phyloP scores from a whole-genome alignment of 2,113 vertebrate genomes.

The Trichechus manatus region DNA sequence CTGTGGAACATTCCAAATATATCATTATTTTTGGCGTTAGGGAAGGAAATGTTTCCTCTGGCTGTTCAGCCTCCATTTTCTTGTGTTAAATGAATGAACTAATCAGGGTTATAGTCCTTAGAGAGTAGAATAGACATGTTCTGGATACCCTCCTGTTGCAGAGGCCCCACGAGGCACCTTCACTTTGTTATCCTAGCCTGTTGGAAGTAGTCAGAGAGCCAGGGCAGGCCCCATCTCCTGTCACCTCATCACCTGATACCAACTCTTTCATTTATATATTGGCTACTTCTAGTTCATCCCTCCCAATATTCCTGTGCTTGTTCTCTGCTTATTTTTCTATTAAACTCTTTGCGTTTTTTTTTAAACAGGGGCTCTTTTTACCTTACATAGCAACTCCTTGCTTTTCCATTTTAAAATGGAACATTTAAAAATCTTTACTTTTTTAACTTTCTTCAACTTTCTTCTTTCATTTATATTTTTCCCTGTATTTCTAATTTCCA shows the following conservation, averaged over 20 bases:
- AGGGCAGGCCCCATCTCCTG: no score
- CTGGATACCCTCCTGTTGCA: not conserved
- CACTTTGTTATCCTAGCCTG: not conserved
- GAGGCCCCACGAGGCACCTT: not conserved
- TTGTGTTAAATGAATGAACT: not conserved
- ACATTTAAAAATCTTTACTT: not conserved
- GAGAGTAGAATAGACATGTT: not conserved
- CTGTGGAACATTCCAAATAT: slow-evolving; percentile 90
- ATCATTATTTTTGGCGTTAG: not conserved
- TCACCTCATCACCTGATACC: not conserved
- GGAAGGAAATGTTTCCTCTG: slow-evolving; percentile 3
- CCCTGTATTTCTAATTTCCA: not conserved
- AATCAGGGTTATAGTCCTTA: not conserved
- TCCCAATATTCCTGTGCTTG: not conserved
- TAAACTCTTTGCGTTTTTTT: not conserved
- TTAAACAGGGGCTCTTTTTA: not conserved
- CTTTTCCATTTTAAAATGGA: not conserved
- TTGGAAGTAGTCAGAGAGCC: not conserved
- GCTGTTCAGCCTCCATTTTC: not conserved
- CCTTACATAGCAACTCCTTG: not conserved
- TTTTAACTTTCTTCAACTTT: not conserved
- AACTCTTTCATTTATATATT: not conserved
- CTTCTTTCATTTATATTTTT: not conserved
- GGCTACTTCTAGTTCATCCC: not conserved
- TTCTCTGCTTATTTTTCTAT: not conserved